Conservation (phyloP, 2,888 invertebrate species). For the Sphaerophoria rueppellii region DNA sequence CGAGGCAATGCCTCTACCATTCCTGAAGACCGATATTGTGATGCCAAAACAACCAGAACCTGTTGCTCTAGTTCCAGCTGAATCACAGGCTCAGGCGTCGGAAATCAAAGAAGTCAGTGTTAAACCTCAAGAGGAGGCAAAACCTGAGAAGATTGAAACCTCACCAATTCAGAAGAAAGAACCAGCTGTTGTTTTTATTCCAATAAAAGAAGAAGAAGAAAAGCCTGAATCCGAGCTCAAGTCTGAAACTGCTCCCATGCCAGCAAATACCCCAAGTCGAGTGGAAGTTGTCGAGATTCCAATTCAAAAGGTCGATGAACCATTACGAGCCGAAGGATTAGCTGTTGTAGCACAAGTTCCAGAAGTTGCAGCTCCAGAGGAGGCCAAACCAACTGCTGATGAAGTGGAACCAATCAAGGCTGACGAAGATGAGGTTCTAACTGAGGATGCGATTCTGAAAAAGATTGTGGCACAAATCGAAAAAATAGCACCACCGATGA, state of each 20-base stretch:
- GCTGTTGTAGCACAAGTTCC: slow-evolving; percentile 9
- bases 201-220: not conserved
- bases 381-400: slow-evolving; percentile 13
- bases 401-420: slow-evolving; percentile 3
- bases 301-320: slow-evolving; percentile 52
- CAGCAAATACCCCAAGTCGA: slow-evolving; percentile 36
- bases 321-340: slow-evolving; percentile 11
- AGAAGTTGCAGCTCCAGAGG: slow-evolving; percentile 10
- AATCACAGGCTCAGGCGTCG: slow-evolving; percentile 76
- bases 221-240: not conserved
- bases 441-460: slow-evolving; percentile 28
- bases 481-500: slow-evolving; percentile 1
- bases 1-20: slow-evolving; percentile 48
- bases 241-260: slow-evolving; percentile 41
- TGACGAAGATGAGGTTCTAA: slow-evolving; percentile 5
- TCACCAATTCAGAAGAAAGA: not conserved
- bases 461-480: slow-evolving; percentile 19
- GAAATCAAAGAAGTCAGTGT: slow-evolving; percentile 75
- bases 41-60: slow-evolving; percentile 43
- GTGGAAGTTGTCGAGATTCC: slow-evolving; percentile 60
- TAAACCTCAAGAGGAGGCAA: slow-evolving; percentile 59
- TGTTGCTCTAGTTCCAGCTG: slow-evolving; percentile 54
- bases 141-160: slow-evolving; percentile 28
- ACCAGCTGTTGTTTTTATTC: slow-evolving; percentile 10
- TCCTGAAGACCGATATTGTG: slow-evolving; percentile 66